Percentiles rank a stretch among this genome's conserved stretches.
Conservation (phyloP, 2,113 vertebrate species). For the Bostrychus sinensis region DNA sequence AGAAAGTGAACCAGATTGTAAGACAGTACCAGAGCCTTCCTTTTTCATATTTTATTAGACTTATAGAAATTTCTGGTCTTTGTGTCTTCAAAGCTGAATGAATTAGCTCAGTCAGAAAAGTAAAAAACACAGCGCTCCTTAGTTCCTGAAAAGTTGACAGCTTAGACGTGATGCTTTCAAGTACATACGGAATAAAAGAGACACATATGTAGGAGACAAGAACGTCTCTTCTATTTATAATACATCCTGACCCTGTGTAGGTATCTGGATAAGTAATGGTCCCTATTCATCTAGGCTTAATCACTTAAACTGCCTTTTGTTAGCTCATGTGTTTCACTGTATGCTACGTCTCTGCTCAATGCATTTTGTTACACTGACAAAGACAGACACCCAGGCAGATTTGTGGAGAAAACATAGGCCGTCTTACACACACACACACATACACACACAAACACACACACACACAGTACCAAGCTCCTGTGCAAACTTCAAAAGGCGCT, state of each 20-base stretch:
- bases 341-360: constrained; percentile 7
- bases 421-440: constrained; percentile 24
- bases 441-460: constrained; percentile 41
- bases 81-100: neutral
- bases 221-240: constrained; percentile 6
- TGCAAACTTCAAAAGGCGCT: constrained; percentile 74
- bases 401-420: constrained; percentile 37
- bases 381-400: constrained; percentile 47
- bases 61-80: neutral
- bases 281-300: constrained; percentile 3
- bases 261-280: constrained; percentile 3
- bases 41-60: constrained; percentile 5
- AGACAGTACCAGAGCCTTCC: neutral
- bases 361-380: constrained; percentile 42
- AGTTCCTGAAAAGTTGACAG: neutral
- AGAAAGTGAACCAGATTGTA: neutral
- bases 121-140: neutral
- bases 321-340: constrained; percentile 8
- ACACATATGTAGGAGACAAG: neutral
- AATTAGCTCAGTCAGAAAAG: constrained; percentile 2
- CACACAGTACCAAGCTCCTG: constrained; percentile 51
- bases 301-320: neutral
- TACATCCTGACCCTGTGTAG: neutral
- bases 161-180: constrained; percentile 21
- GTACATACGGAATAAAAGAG: constrained; percentile 9